A percentile compares a stretch with the other conserved stretches of the same genome.
Conservation (phyloP, 1,140 invertebrate species). For the Drosophila tsacasi region DNA sequence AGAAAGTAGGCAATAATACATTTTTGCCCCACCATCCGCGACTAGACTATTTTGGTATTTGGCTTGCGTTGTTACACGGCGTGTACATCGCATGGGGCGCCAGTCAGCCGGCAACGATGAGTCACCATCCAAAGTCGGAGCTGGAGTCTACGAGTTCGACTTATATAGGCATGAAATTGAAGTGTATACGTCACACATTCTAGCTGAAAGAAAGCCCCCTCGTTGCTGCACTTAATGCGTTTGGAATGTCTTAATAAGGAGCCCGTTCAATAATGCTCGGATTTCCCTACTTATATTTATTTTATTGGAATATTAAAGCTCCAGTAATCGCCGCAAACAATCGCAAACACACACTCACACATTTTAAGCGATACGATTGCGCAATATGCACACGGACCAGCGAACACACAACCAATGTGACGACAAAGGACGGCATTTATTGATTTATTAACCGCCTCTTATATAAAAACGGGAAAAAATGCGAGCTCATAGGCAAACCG, state of each 20-base stretch:
- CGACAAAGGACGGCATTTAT: slow-evolving; percentile 68
- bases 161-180: slow-evolving; percentile 48
- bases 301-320: slow-evolving; percentile 65
- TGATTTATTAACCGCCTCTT: slow-evolving; percentile 66
- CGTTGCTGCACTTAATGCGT: slow-evolving; percentile 13
- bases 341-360: slow-evolving; percentile 30
- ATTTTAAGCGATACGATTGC: slow-evolving; percentile 54
- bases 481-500: not conserved
- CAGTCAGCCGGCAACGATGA: slow-evolving; percentile 69
- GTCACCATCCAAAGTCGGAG: slow-evolving; percentile 47
- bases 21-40: slow-evolving; percentile 8
- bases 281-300: slow-evolving; percentile 54
- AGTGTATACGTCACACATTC: slow-evolving; percentile 36
- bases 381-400: slow-evolving; percentile 71
- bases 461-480: slow-evolving; percentile 32
- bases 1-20: slow-evolving; percentile 62
- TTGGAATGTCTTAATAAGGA: slow-evolving; percentile 40
- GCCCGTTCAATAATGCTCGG: slow-evolving; percentile 11
- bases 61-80: slow-evolving; percentile 26
- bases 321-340: slow-evolving; percentile 66
- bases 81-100: slow-evolving; percentile 55
- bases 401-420: slow-evolving; percentile 55
- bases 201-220: not conserved
- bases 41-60: slow-evolving; percentile 8
- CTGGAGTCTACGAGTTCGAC: slow-evolving; percentile 1